phyloP scores from a whole-genome alignment of 2,113 vertebrate species.

The Motacilla tschutschensis region DNA sequence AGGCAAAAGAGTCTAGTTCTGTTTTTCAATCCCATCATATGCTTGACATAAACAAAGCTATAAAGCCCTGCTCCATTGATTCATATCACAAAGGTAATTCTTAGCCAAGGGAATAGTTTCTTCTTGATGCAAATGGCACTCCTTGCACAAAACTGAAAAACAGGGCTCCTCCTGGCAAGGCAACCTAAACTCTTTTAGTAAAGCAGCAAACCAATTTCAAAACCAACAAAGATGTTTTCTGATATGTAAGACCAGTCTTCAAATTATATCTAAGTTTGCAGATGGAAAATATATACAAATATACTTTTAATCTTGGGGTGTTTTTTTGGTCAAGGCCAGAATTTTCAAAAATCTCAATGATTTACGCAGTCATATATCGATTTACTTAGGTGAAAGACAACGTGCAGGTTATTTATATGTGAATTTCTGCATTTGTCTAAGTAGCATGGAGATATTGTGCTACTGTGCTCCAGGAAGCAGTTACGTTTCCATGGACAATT shows the following conservation, averaged over 20 bases:
- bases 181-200: not conserved
- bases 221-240: not conserved
- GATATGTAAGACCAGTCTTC: not conserved
- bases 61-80: not conserved
- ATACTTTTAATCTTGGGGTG: not conserved
- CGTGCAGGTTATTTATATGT: not conserved
- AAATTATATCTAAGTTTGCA: not conserved
- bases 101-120: not conserved
- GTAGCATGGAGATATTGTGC: not conserved
- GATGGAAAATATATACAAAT: not conserved
- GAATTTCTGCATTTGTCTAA: slow-evolving; percentile 26
- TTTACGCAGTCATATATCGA: not conserved
- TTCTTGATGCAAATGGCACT: not conserved
- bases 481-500: slow-evolving; percentile 32
- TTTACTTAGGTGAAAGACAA: not conserved
- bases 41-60: not conserved
- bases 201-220: not conserved
- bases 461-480: not conserved
- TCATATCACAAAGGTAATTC: not conserved
- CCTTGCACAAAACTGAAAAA: not conserved
- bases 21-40: not conserved
- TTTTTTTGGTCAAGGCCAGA: not conserved
- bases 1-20: not conserved
- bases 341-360: not conserved
- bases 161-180: not conserved